Evolutionary conservation across 2,797 vertebrate species (phyloP).

Genomic region (Chaetodon trifasciatus): DNA sequence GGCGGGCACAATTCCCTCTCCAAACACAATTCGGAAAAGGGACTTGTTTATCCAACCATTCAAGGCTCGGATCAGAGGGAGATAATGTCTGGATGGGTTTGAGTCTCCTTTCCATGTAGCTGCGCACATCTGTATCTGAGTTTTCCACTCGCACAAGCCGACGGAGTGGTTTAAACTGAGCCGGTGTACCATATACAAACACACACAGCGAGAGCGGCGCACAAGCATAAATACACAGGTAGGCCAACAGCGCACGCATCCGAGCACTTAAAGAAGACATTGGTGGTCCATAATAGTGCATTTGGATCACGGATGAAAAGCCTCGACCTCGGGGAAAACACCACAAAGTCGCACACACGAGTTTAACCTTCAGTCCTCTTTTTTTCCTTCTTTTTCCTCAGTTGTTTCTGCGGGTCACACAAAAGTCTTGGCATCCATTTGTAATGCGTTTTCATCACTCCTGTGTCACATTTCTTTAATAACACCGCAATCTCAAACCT

Average conservation of each 20-base stretch:
- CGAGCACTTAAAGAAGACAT: slow-evolving; percentile 47
- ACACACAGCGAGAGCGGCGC: slow-evolving; percentile 35
- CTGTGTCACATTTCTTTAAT: slow-evolving; percentile 58
- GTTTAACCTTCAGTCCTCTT: slow-evolving; percentile 22
- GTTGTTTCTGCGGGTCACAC: slow-evolving; percentile 1
- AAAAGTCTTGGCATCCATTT: slow-evolving; percentile 27
- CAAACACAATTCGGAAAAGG: slow-evolving; percentile 82
- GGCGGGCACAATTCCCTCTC: slow-evolving; percentile 77
- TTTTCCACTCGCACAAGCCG: slow-evolving; percentile 46
- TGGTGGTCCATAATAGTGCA: slow-evolving; percentile 43
- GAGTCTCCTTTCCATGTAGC: slow-evolving; percentile 46
- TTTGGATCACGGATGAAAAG: slow-evolving; percentile 13
- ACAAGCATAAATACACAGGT: slow-evolving; percentile 63
- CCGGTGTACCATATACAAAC: slow-evolving; percentile 64
- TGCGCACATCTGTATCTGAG: slow-evolving; percentile 77
- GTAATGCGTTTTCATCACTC: slow-evolving; percentile 48
- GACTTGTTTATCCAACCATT: slow-evolving; percentile 81
- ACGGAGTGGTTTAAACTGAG: slow-evolving; percentile 52
- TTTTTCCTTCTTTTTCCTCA: background rate
- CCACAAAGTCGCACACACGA: slow-evolving; percentile 25
- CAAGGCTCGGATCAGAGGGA: slow-evolving; percentile 73
- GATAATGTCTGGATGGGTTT: slow-evolving; percentile 77
- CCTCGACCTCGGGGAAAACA: background rate
- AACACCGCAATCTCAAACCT: slow-evolving; percentile 56
- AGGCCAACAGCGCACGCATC: slow-evolving; percentile 28